These are phyloP conservation scores for Silurus glanis DNA, from an alignment of 2,113 vertebrate species.

Conservation along the genomic window DNA sequence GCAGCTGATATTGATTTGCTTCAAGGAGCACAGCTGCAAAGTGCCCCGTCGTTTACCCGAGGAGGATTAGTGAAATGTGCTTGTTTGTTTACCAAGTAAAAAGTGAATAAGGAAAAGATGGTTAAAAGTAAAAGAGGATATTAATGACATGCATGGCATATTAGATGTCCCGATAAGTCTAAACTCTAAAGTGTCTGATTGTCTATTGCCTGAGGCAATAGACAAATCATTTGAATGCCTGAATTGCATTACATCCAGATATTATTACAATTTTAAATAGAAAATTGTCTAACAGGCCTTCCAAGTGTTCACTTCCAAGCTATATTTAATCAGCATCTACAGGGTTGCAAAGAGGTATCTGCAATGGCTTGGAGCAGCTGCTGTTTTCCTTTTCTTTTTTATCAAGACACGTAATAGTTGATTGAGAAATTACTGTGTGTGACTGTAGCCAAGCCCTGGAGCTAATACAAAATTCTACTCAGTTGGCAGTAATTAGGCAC, in stretches of 20 bases:
- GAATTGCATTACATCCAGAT: background rate
- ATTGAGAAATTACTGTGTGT: background rate
- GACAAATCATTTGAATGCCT: background rate
- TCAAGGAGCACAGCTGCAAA: background rate
- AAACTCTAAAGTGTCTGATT: background rate
- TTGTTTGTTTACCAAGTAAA: constrained; percentile 21
- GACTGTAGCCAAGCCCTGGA: background rate
- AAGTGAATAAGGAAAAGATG: background rate
- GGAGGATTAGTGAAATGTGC: constrained; percentile 5
- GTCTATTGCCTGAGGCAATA: background rate
- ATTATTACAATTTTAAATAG: background rate
- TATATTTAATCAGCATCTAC: background rate
- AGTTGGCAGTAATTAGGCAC: background rate
- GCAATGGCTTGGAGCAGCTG: background rate
- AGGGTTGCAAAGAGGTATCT: background rate
- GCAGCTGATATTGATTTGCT: constrained; percentile 34
- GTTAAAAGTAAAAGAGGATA: constrained; percentile 5
- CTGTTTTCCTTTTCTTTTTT: background rate
- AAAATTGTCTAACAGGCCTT: background rate
- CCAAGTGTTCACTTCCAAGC: background rate
- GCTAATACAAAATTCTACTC: background rate
- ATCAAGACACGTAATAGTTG: background rate
- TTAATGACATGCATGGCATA: background rate
- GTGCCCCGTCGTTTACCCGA: background rate
- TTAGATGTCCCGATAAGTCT: background rate